phyloP scores from a whole-genome alignment of 2,113 vertebrate species.

The Caranx melampygus region DNA sequence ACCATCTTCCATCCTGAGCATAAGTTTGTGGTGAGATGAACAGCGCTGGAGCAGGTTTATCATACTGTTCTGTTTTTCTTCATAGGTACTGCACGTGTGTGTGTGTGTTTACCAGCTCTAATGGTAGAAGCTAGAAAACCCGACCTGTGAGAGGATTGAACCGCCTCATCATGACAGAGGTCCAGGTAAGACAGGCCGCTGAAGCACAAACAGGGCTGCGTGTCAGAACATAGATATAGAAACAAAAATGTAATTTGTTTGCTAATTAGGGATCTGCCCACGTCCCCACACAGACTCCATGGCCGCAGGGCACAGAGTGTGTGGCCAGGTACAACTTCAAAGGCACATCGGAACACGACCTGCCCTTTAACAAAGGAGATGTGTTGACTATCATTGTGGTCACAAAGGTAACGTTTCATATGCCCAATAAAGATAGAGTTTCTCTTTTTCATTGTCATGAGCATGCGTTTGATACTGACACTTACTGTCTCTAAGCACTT shows the following conservation, averaged over 20 bases:
- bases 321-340: constrained; percentile 97
- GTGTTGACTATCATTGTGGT: constrained; percentile 93
- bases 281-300: constrained; percentile 73
- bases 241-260: not conserved
- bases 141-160: constrained; percentile 72
- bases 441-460: constrained; percentile 6
- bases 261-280: not conserved
- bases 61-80: constrained; percentile 19
- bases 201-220: not conserved
- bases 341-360: constrained; percentile 92
- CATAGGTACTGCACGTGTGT: constrained; percentile 39
- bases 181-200: constrained; percentile 72
- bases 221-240: not conserved
- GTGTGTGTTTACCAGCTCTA: constrained; percentile 60
- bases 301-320: constrained; percentile 96
- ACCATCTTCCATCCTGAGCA: constrained; percentile 15
- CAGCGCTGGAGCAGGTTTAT: not conserved
- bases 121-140: constrained; percentile 69
- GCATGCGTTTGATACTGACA: not conserved
- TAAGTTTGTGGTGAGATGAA: constrained; percentile 14
- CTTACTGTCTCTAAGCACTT: not conserved
- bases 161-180: constrained; percentile 80
- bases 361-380: constrained; percentile 96
- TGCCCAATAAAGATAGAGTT: not conserved
- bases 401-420: constrained; percentile 88